phyloP scores from a whole-genome alignment of 2,888 invertebrate species.

The Archaeoteleia sp. region DNA sequence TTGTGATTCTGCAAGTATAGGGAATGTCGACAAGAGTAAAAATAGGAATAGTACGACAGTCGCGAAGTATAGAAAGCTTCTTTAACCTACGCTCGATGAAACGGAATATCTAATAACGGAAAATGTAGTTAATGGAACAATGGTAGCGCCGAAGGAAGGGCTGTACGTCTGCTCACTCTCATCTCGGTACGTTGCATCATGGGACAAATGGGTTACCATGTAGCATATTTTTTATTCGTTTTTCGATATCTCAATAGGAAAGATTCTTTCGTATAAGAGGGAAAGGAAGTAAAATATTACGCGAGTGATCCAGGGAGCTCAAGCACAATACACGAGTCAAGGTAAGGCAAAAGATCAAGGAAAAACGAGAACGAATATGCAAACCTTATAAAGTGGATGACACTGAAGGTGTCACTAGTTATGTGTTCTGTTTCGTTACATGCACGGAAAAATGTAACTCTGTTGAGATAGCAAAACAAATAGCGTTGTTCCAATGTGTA shows the following conservation, averaged over 20 bases:
- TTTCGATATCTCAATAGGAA: constrained; percentile 48
- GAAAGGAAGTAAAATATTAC: constrained; percentile 48
- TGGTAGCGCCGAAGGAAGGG: constrained; percentile 43
- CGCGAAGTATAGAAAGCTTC: constrained; percentile 53
- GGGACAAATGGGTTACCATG: constrained; percentile 31
- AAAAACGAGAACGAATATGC: constrained; percentile 38
- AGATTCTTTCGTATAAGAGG: constrained; percentile 34
- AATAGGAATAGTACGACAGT: constrained; percentile 38
- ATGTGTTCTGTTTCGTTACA: too few relatives aligned
- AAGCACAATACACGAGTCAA: constrained; percentile 43
- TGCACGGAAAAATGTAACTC: too few relatives aligned
- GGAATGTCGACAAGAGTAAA: constrained; percentile 22
- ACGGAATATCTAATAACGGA: constrained; percentile 72
- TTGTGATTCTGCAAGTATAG: constrained; percentile 50
- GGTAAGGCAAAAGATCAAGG: constrained; percentile 20
- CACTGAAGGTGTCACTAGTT: too few relatives aligned
- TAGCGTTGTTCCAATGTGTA: too few relatives aligned
- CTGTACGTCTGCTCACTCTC: constrained; percentile 30
- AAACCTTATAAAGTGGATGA: constrained; percentile 26
- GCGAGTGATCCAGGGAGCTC: constrained; percentile 44
- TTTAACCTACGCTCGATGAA: constrained; percentile 66
- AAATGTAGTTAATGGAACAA: constrained; percentile 66
- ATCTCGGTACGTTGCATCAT: constrained; percentile 18
- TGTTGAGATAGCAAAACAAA: too few relatives aligned
- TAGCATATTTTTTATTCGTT: constrained; percentile 37